Evolutionary conservation across 2,797 vertebrate species (phyloP).

Genomic region (Perodicticus potto): DNA sequence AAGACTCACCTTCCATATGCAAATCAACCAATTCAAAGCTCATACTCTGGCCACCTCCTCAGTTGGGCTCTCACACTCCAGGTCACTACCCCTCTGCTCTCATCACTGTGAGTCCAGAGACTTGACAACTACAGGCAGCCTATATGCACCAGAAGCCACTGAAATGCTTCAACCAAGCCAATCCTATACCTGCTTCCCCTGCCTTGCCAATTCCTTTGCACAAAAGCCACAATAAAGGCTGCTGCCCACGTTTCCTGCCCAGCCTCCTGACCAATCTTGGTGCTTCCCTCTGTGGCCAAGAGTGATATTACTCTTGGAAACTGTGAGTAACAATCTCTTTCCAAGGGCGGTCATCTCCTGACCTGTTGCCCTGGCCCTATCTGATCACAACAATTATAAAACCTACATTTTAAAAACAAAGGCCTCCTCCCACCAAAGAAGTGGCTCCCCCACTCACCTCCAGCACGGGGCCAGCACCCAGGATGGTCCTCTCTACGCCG

Average conservation of each 20-base stretch:
- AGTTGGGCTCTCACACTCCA: not conserved
- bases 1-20: not conserved
- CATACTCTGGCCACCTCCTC: fast-evolving
- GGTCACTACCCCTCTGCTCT: not conserved
- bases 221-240: not conserved
- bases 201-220: not conserved
- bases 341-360: not conserved
- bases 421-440: fast-evolving
- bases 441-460: constrained; percentile 90
- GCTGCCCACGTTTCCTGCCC: not conserved
- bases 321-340: not conserved
- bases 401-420: not conserved
- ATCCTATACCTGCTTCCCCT: not conserved
- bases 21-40: not conserved
- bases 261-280: fast-evolving
- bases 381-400: not conserved
- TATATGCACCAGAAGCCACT: not conserved
- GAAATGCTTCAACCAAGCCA: not conserved
- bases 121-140: too few species aligned
- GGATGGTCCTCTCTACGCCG: constrained; percentile 98
- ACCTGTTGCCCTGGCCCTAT: too few species aligned
- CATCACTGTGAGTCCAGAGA: not conserved
- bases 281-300: not conserved
- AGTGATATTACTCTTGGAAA: fast-evolving
- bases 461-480: constrained; percentile 97